Percentiles rank a stretch among this genome's conserved stretches.
phyloP scores from a whole-genome alignment of 2,113 vertebrate species.

The Catharus minimus region DNA sequence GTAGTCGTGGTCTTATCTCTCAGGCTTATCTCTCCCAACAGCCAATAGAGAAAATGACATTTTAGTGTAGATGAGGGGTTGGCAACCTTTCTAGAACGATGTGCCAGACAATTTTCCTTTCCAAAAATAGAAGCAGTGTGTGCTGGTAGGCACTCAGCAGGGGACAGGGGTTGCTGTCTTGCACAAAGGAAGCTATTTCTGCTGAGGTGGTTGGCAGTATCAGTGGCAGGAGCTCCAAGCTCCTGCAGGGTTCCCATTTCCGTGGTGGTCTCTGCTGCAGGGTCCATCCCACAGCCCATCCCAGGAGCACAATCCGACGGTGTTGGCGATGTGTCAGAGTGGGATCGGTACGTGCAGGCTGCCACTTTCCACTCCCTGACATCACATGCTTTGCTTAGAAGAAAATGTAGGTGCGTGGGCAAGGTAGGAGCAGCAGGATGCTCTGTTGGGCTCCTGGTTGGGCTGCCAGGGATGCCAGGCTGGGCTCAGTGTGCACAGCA shows the following conservation, averaged over 20 bases:
- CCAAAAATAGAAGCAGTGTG: conserved; percentile 20
- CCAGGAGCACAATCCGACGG: fast-evolving
- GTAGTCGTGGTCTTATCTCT: not conserved
- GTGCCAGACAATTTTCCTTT: conserved; percentile 33
- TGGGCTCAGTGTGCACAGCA: not conserved
- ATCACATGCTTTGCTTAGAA: not conserved
- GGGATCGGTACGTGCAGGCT: not conserved
- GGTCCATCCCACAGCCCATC: not conserved
- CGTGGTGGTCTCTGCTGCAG: not conserved
- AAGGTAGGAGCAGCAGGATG: conserved; percentile 29
- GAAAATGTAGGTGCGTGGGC: conserved; percentile 9
- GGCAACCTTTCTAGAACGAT: conserved; percentile 21
- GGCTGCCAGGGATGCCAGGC: not conserved
- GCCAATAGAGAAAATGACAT: conserved; percentile 8
- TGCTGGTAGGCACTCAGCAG: conserved; percentile 12
- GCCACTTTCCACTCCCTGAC: not conserved
- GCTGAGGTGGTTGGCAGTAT: not conserved
- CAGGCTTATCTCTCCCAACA: not conserved
- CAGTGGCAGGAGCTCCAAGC: not conserved
- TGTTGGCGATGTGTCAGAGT: not conserved
- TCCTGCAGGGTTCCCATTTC: not conserved
- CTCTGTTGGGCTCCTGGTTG: not conserved
- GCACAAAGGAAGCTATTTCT: conserved; percentile 12
- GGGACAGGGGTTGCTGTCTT: conserved; percentile 15
- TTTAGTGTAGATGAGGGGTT: conserved; percentile 20